A percentile compares a stretch with the other conserved stretches of the same genome.
Evolutionary conservation across 2,888 invertebrate species (phyloP).

Genomic region (Conus canariensis): DNA sequence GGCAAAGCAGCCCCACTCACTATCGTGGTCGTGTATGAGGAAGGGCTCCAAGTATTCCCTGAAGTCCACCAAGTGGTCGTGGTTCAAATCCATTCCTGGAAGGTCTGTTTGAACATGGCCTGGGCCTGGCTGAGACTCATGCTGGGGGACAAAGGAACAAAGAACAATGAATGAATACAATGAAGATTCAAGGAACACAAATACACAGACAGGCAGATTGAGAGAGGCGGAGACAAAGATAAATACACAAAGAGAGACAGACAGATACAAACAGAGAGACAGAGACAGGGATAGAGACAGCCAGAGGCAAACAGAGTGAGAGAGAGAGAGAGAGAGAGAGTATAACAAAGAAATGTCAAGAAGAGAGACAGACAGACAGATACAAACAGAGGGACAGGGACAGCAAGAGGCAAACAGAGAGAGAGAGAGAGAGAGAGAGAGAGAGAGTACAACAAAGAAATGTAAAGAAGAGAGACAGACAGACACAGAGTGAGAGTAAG

Average conservation of each 20-base stretch:
- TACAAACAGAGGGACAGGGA: neutral
- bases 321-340: neutral
- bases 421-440: neutral
- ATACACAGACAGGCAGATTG: neutral
- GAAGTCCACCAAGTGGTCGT: slow-evolving; percentile 30
- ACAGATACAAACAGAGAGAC: neutral
- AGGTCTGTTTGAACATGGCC: slow-evolving; percentile 31
- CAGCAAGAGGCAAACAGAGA: neutral
- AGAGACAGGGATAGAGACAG: neutral
- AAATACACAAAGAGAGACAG: neutral
- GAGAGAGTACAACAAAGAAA: too few relatives aligned
- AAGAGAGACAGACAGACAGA: neutral
- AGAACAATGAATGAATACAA: neutral
- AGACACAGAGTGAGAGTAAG: neutral
- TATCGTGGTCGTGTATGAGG: slow-evolving; percentile 12
- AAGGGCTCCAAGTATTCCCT: slow-evolving; percentile 30
- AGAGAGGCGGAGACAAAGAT: neutral
- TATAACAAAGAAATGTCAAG: neutral
- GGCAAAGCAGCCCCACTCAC: neutral
- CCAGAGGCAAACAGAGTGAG: neutral
- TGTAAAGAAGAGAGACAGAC: neutral
- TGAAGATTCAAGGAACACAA: neutral
- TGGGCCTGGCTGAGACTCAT: slow-evolving; percentile 9
- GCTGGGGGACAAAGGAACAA: neutral
- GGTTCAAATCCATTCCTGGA: slow-evolving; percentile 5